A percentile compares a stretch with the other conserved stretches of the same genome.
Evolutionary conservation across 2,113 vertebrate species (phyloP).

Genomic region (Pipa parva): DNA sequence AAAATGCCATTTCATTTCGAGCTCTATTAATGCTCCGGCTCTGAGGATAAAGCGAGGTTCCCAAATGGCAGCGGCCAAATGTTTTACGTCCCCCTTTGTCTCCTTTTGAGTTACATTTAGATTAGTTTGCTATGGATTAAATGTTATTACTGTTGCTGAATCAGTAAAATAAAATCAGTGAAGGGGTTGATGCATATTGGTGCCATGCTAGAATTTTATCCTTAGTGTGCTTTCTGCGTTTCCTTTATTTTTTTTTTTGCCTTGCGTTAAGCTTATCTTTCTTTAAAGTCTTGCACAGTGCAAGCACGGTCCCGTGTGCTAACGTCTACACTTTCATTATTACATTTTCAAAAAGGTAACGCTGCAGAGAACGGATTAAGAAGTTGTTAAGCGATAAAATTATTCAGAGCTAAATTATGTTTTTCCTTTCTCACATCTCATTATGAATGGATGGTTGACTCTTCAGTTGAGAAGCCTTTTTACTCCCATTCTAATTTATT

Average conservation of each 20-base stretch:
- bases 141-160: conserved; percentile 59
- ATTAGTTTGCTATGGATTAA: conserved; percentile 71
- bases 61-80: conserved; percentile 59
- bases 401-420: conserved; percentile 46
- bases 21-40: conserved; percentile 60
- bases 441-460: conserved; percentile 36
- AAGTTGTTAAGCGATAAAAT: conserved; percentile 54
- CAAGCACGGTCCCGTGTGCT: not conserved
- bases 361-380: conserved; percentile 45
- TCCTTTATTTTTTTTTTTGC: conserved; percentile 31
- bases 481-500: conserved; percentile 9
- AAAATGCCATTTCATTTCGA: conserved; percentile 66
- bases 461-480: conserved; percentile 24
- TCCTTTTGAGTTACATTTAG: conserved; percentile 70
- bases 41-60: conserved; percentile 64
- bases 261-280: conserved; percentile 41
- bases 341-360: conserved; percentile 41
- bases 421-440: conserved; percentile 45
- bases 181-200: conserved; percentile 58
- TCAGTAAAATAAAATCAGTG: conserved; percentile 52
- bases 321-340: conserved; percentile 8
- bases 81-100: conserved; percentile 58
- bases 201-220: conserved; percentile 49
- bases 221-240: conserved; percentile 36
- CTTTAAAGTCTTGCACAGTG: conserved; percentile 13